Conservation (phyloP, 2,113 vertebrate species). For the Perognathus longimembris region DNA sequence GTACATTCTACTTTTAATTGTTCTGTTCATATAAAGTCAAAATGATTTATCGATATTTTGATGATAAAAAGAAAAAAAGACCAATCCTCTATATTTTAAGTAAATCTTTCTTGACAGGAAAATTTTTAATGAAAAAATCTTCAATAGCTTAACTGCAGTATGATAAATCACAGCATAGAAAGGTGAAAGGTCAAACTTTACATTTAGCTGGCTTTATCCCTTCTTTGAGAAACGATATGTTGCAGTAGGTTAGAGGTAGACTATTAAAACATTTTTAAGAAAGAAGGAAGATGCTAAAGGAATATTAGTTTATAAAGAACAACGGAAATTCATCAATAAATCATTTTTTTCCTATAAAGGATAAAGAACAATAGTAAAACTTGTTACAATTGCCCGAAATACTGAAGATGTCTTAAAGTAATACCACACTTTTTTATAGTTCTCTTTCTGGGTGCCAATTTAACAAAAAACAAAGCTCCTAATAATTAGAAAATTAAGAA, state of each 20-base stretch:
- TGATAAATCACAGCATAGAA: conserved; percentile 71
- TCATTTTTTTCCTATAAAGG: conserved; percentile 3
- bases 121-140: conserved; percentile 65
- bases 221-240: conserved; percentile 18
- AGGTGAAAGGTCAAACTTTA: conserved; percentile 78
- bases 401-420: background rate
- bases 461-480: background rate
- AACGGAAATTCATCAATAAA: background rate
- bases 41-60: conserved; percentile 66
- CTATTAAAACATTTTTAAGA: background rate
- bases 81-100: conserved; percentile 58
- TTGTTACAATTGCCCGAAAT: background rate
- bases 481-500: background rate
- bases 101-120: conserved; percentile 50
- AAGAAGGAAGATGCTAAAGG: background rate
- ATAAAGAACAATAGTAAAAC: background rate
- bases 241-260: background rate
- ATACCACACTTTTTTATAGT: background rate
- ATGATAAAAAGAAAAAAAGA: conserved; percentile 54
- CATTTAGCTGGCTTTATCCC: conserved; percentile 42
- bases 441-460: background rate
- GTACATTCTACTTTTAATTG: conserved; percentile 68
- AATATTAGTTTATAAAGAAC: background rate
- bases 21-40: conserved; percentile 61
- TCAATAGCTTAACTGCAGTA: conserved; percentile 67